These are phyloP conservation scores for Apolygus lucorum DNA, from an alignment of 1,140 invertebrate species.

Conservation along the genomic window DNA sequence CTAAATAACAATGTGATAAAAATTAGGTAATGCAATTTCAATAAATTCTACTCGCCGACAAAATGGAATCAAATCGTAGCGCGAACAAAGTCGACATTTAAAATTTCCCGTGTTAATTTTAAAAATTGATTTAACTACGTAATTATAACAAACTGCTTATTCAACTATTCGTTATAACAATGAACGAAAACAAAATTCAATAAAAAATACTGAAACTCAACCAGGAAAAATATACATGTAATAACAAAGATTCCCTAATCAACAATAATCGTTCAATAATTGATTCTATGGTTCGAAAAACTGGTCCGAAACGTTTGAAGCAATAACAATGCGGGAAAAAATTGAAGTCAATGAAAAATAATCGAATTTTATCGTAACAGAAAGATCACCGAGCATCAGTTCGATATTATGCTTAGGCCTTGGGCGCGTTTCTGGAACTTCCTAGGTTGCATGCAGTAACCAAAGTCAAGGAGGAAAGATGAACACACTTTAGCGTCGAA, in stretches of 20 bases:
- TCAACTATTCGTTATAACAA: too few relatives aligned
- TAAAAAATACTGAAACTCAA: neutral
- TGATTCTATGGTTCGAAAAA: too few relatives aligned
- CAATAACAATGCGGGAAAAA: neutral
- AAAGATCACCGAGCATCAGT: too few relatives aligned
- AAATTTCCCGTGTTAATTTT: neutral
- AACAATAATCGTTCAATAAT: too few relatives aligned
- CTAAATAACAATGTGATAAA: neutral
- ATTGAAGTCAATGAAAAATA: neutral
- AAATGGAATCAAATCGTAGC: neutral
- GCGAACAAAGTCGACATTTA: neutral
- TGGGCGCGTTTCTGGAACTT: neutral
- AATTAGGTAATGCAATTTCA: too few relatives aligned
- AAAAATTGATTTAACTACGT: neutral
- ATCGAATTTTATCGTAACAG: neutral
- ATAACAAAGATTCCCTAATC: neutral
- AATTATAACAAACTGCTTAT: too few relatives aligned
- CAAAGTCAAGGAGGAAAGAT: neutral
- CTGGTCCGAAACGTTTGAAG: neutral
- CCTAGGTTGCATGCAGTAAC: neutral
- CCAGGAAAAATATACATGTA: neutral
- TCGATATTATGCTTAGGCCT: too few relatives aligned
- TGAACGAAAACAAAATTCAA: neutral
- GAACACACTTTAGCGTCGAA: neutral
- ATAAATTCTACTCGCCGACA: too few relatives aligned